These are phyloP conservation scores for Hirtodrosophila duncani DNA, from an alignment of 2,888 invertebrate genomes.

Conservation along the genomic window DNA sequence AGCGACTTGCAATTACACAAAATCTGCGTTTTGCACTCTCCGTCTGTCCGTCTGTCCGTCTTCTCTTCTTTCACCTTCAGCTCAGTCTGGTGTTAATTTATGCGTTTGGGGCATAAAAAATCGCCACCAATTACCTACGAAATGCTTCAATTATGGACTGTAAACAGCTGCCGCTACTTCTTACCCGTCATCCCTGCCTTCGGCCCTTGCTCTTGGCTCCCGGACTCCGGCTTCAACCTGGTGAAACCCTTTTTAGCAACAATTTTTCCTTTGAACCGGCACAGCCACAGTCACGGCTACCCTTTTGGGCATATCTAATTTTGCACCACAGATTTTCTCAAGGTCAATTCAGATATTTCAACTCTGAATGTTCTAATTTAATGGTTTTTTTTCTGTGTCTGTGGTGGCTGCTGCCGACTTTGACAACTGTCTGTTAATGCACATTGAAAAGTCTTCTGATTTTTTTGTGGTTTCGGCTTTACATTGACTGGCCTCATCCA, in stretches of 20 bases:
- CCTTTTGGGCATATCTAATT: constrained; percentile 40
- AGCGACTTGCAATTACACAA: constrained; percentile 63
- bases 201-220: neutral
- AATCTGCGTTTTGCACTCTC: constrained; percentile 44
- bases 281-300: constrained; percentile 7
- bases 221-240: constrained; percentile 1
- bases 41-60: constrained; percentile 2
- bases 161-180: constrained; percentile 59
- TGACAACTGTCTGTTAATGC: constrained; percentile 15
- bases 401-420: no score
- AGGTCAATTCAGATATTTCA: constrained; percentile 18
- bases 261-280: constrained; percentile 38
- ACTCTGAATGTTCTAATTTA: constrained; percentile 20
- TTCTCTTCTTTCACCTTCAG: constrained; percentile 4
- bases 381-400: no score
- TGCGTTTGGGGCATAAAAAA: constrained; percentile 63
- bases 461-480: neutral
- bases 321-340: constrained; percentile 12
- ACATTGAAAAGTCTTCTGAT: no score
- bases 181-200: no score
- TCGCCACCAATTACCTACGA: constrained; percentile 64
- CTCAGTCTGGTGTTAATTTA: constrained; percentile 65
- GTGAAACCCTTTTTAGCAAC: constrained; percentile 64
- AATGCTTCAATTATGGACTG: constrained; percentile 68
- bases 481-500: no score